Evolutionary conservation across 2,797 vertebrate species (phyloP).

Genomic region (Periparus ater): DNA sequence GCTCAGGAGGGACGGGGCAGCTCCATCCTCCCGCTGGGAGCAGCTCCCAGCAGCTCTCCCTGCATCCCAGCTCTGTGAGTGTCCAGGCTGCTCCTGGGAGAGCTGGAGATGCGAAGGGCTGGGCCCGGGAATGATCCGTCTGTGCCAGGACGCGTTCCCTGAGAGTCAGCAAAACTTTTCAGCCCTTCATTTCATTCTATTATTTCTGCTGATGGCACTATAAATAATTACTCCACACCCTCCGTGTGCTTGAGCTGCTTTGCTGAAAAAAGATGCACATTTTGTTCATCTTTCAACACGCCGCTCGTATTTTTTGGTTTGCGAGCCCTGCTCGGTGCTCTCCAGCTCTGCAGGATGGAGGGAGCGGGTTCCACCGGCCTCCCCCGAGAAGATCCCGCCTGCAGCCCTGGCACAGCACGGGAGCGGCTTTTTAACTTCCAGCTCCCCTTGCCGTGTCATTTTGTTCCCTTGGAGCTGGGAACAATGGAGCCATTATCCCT

Average conservation of each 20-base stretch:
- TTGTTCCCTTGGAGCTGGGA: not conserved
- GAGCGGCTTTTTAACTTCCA: not conserved
- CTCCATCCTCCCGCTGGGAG: not conserved
- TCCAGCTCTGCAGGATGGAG: not conserved
- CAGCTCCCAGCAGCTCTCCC: fast-evolving
- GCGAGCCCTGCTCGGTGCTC: not conserved
- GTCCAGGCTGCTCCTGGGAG: not conserved
- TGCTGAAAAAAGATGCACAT: conserved; percentile 18
- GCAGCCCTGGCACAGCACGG: not conserved
- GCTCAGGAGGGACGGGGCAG: not conserved
- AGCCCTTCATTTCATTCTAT: conserved; percentile 51
- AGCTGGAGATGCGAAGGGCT: not conserved
- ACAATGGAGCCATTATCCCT: conserved; percentile 46
- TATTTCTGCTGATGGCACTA: conserved; percentile 60
- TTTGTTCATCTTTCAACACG: not conserved
- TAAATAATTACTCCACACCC: conserved; percentile 64
- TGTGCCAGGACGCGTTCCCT: conserved; percentile 29
- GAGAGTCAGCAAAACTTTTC: conserved; percentile 67
- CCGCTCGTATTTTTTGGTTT: not conserved
- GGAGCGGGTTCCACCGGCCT: not conserved
- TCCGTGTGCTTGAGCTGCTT: conserved; percentile 26
- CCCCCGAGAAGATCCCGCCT: not conserved
- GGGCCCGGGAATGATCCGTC: not conserved
- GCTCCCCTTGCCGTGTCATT: conserved; percentile 11
- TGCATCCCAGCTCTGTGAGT: not conserved